Evolutionary conservation across 2,797 vertebrate genomes (phyloP).

Genomic region (Poecilia velifera): DNA sequence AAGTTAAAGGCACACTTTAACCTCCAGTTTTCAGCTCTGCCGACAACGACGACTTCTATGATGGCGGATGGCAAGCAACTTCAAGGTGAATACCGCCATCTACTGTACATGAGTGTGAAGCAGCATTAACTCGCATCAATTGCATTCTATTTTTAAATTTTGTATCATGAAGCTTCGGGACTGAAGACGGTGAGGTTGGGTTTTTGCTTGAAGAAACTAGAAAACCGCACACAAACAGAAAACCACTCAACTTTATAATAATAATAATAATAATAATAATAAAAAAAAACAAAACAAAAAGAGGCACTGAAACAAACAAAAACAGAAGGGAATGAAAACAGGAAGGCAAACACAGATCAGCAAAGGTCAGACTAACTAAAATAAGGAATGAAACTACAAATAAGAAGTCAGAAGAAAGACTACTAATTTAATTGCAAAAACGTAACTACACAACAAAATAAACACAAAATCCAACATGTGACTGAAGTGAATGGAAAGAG

Average conservation of each 20-base stretch:
- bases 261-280: not conserved
- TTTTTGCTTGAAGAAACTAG: too few relatives aligned
- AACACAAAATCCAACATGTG: too few relatives aligned
- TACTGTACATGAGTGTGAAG: too few relatives aligned
- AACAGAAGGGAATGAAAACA: not conserved
- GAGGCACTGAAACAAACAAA: not conserved
- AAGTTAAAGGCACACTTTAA: not conserved
- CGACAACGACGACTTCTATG: too few relatives aligned
- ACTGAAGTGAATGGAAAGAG: too few relatives aligned
- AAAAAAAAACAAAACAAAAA: not conserved
- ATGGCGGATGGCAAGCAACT: too few relatives aligned
- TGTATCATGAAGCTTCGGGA: too few relatives aligned
- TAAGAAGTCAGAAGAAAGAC: not conserved
- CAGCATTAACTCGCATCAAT: too few relatives aligned
- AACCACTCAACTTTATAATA: not conserved
- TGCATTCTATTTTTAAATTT: too few relatives aligned
- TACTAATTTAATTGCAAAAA: not conserved
- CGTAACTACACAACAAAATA: not conserved
- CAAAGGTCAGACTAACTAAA: not conserved
- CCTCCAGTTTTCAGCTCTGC: not conserved
- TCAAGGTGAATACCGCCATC: too few relatives aligned
- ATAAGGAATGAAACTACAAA: not conserved
- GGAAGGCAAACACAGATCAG: not conserved
- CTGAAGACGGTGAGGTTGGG: too few relatives aligned
- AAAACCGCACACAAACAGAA: not conserved